Percentiles rank a stretch among this genome's conserved stretches.
Conservation (phyloP, 2,888 invertebrate genomes). For the Microchrysa polita region DNA sequence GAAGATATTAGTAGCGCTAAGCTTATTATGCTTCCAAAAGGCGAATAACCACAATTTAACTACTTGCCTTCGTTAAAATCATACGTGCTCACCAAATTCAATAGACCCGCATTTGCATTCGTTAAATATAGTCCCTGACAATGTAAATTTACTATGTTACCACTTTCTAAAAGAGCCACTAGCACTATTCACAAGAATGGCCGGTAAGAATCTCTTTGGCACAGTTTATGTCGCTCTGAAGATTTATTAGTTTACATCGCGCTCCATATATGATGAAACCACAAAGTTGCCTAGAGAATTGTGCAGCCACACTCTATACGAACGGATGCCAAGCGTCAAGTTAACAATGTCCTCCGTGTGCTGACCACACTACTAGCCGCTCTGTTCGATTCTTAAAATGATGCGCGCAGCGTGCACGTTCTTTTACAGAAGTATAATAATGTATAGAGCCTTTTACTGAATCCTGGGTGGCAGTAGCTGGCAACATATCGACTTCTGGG, state of each 20-base stretch:
- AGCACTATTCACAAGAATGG: no score
- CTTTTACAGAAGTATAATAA: not conserved
- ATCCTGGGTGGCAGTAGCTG: constrained; percentile 15
- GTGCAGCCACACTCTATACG: not conserved
- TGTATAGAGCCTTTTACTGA: no score
- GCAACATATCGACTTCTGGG: not conserved
- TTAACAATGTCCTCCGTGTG: not conserved
- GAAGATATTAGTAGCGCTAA: no score
- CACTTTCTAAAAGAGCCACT: no score
- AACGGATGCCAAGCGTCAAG: no score
- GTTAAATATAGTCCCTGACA: no score
- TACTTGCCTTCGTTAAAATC: no score
- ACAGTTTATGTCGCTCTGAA: constrained; percentile 49
- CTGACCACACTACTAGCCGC: constrained; percentile 9
- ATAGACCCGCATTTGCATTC: no score
- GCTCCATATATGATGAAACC: not conserved
- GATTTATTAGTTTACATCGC: constrained; percentile 47
- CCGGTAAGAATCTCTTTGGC: constrained; percentile 46
- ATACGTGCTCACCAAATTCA: no score
- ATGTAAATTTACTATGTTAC: no score
- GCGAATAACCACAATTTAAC: no score
- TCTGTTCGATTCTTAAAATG: not conserved
- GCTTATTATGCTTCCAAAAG: no score
- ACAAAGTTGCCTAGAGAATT: constrained; percentile 9
- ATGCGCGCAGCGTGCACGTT: not conserved